These are phyloP conservation scores for Iguana delicatissima DNA, from an alignment of 2,797 vertebrate genomes.

Conservation along the genomic window DNA sequence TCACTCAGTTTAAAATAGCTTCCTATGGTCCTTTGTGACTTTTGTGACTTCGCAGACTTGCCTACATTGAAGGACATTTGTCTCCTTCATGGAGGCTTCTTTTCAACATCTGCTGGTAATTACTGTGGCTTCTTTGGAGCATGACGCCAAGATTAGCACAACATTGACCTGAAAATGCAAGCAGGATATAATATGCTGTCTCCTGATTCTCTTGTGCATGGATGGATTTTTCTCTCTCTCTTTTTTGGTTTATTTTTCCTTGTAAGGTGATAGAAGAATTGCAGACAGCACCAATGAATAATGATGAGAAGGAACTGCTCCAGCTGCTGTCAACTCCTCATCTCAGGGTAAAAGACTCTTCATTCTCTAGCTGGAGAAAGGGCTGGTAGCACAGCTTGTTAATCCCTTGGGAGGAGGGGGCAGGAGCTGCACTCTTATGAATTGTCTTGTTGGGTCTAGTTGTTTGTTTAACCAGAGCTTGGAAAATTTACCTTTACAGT, in stretches of 20 bases:
- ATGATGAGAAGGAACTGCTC: constrained; percentile 89
- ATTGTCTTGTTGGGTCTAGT: background rate
- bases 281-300: constrained; percentile 85
- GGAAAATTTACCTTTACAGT: background rate
- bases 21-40: background rate
- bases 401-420: background rate
- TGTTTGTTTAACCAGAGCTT: background rate
- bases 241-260: constrained; percentile 25
- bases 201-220: background rate
- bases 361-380: background rate
- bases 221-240: constrained; percentile 8
- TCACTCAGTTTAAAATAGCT: background rate
- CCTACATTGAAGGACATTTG: background rate
- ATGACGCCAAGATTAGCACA: constrained; percentile 15
- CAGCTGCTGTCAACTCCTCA: constrained; percentile 91
- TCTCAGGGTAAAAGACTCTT: constrained; percentile 84
- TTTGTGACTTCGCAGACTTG: background rate
- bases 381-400: background rate
- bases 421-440: background rate
- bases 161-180: background rate
- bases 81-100: background rate
- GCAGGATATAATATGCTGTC: background rate
- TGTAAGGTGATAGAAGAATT: constrained; percentile 91
- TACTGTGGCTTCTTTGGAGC: background rate
- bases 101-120: background rate